phyloP scores from a whole-genome alignment of 1,140 invertebrate species.

The Periplaneta americana region DNA sequence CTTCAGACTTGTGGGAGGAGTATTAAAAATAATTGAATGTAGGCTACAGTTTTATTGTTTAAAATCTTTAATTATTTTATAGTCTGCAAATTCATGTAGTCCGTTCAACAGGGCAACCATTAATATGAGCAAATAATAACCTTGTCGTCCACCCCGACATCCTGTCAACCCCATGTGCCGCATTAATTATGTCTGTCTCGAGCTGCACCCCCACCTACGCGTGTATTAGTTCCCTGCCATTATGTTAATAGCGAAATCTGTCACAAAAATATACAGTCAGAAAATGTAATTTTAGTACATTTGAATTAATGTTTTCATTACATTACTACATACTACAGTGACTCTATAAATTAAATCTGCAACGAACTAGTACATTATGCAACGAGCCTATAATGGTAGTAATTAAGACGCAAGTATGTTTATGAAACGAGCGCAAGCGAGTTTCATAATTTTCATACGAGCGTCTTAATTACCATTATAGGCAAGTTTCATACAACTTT shows the following conservation, averaged over 20 bases:
- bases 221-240: background rate
- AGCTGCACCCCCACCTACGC: background rate
- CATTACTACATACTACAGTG: background rate
- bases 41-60: no score
- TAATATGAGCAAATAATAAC: background rate
- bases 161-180: background rate
- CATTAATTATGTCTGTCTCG: background rate
- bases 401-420: no score
- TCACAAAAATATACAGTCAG: background rate
- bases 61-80: background rate
- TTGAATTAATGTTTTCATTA: background rate
- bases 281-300: background rate
- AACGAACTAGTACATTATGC: no score
- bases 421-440: no score
- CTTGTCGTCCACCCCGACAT: background rate
- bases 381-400: no score
- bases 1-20: no score
- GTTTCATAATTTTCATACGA: no score
- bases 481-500: no score
- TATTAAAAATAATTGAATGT: no score
- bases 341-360: background rate
- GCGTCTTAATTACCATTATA: no score
- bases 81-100: background rate
- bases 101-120: background rate
- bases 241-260: background rate